Evolutionary conservation across 2,113 vertebrate species (phyloP).

Genomic region (Cavia aperea): DNA sequence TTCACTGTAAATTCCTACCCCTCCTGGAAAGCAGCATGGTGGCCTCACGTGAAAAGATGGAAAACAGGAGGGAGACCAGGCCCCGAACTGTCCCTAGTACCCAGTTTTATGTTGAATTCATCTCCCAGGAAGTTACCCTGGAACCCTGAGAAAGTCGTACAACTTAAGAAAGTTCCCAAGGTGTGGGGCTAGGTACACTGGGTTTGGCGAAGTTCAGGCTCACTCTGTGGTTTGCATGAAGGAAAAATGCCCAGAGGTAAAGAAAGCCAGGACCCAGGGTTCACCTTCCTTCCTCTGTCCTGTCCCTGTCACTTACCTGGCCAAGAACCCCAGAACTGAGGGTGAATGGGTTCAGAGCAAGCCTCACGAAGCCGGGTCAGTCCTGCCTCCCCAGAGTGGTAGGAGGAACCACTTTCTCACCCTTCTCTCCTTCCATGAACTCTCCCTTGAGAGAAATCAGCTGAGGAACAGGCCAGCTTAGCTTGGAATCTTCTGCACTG

Average conservation of each 20-base stretch:
- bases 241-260: not conserved
- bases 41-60: rapidly evolving
- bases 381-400: rapidly evolving
- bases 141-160: not conserved
- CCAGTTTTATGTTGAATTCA: not conserved
- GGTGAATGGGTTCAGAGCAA: too few relatives aligned
- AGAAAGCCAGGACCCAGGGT: not conserved
- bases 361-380: rapidly evolving
- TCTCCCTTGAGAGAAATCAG: too few relatives aligned
- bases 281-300: not conserved
- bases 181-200: not conserved
- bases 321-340: not conserved
- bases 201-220: not conserved
- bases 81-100: rapidly evolving
- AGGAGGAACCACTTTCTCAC: rapidly evolving
- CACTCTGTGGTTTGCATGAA: not conserved
- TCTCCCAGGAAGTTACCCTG: not conserved
- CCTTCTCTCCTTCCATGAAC: not conserved
- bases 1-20: not conserved
- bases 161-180: too few relatives aligned
- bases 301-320: not conserved
- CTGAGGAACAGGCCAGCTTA: rapidly evolving
- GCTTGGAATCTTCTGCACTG: rapidly evolving
- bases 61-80: not conserved
- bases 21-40: rapidly evolving